These are phyloP conservation scores for Drosophila testacea DNA, from an alignment of 2,888 invertebrate genomes.

Conservation along the genomic window DNA sequence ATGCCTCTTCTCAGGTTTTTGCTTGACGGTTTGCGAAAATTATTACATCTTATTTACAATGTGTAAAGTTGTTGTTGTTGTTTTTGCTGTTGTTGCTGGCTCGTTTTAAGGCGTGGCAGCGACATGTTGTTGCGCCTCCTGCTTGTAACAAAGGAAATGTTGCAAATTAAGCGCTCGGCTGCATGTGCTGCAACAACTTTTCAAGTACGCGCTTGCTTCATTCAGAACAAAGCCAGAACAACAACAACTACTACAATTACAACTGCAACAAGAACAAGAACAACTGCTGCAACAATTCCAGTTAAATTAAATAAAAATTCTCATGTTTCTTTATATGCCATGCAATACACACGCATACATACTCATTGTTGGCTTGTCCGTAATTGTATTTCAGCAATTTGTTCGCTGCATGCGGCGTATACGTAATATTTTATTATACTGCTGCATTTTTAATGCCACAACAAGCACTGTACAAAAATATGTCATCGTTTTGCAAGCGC, in stretches of 20 bases:
- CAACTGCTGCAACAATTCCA: slow-evolving; percentile 33
- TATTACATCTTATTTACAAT: slow-evolving; percentile 80
- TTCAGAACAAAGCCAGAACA: slow-evolving; percentile 42
- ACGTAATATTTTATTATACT: slow-evolving; percentile 69
- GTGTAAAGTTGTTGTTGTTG: slow-evolving; percentile 50
- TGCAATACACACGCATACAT: slow-evolving; percentile 22
- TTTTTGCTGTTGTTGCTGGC: slow-evolving; percentile 9
- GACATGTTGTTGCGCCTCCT: slow-evolving; percentile 61
- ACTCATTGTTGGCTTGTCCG: slow-evolving; percentile 42
- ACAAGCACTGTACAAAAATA: slow-evolving; percentile 59
- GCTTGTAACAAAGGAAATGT: slow-evolving; percentile 76
- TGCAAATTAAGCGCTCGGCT: slow-evolving; percentile 79
- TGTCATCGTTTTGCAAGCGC: slow-evolving; percentile 62
- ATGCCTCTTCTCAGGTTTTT: slow-evolving; percentile 26
- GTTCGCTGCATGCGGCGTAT: slow-evolving; percentile 53
- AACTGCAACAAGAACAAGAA: background rate
- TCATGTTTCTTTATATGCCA: slow-evolving; percentile 54
- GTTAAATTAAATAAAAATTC: slow-evolving; percentile 75
- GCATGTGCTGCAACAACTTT: slow-evolving; percentile 61
- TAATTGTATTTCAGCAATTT: slow-evolving; percentile 75
- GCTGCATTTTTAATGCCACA: slow-evolving; percentile 62
- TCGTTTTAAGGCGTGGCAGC: slow-evolving; percentile 61
- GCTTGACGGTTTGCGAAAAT: slow-evolving; percentile 58
- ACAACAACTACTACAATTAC: slow-evolving; percentile 9
- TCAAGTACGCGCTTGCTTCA: slow-evolving; percentile 61